These are phyloP conservation scores for Prunella strophiata DNA, from an alignment of 2,797 vertebrate species.

Conservation along the genomic window DNA sequence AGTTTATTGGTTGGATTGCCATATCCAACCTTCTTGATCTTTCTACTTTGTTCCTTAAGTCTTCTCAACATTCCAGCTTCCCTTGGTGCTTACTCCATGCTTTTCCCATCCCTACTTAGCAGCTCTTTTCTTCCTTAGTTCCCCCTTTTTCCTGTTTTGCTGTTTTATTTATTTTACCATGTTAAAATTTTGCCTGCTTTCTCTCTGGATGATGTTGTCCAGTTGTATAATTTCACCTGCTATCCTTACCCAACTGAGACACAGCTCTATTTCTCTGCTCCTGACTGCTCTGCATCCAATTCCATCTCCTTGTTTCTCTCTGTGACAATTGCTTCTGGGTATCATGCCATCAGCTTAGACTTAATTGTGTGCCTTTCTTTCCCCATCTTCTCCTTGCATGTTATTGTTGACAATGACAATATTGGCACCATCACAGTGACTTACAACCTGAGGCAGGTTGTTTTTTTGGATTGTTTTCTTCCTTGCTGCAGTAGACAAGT, in stretches of 20 bases:
- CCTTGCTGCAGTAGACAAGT: neutral
- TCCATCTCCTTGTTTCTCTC: constrained; percentile 35
- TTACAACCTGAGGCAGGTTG: constrained; percentile 42
- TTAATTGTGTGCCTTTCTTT: constrained; percentile 60
- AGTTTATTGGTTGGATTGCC: neutral
- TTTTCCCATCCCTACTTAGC: neutral
- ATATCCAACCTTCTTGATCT: neutral
- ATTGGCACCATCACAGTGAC: constrained; percentile 34
- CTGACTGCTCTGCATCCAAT: constrained; percentile 40
- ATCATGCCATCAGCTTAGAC: constrained; percentile 53
- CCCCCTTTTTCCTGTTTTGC: neutral
- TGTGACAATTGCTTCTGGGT: constrained; percentile 64
- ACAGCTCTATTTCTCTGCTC: neutral
- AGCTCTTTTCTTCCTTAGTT: neutral
- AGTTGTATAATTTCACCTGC: neutral
- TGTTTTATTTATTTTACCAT: neutral
- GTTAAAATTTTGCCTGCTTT: neutral
- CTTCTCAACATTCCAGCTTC: neutral
- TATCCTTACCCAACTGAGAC: neutral
- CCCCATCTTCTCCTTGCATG: constrained; percentile 9
- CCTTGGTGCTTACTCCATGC: neutral
- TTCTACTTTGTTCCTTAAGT: neutral
- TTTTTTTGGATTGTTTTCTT: constrained; percentile 25
- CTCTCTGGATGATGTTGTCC: neutral
- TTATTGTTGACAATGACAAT: constrained; percentile 48